Percentiles rank a stretch among this genome's conserved stretches.
Conservation (phyloP, 2,888 invertebrate genomes). For the Napeogenes inachia region DNA sequence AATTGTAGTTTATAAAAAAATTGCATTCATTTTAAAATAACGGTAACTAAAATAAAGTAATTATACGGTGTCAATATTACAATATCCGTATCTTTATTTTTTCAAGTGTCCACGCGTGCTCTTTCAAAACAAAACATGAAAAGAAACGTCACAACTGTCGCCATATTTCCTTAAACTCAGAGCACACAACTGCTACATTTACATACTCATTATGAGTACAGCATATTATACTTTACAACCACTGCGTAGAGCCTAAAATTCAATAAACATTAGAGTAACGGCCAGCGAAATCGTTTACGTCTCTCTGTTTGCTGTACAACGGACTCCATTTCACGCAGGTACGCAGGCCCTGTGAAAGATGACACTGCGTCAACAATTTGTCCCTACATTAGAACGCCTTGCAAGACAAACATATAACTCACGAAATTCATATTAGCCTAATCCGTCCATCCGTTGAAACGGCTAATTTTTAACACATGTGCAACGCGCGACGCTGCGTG, state of each 20-base stretch:
- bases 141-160: constrained; percentile 56
- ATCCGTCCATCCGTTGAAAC: constrained; percentile 65
- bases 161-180: constrained; percentile 59
- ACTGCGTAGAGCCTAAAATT: constrained; percentile 39
- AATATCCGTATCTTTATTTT: constrained; percentile 45
- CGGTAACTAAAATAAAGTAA: constrained; percentile 15
- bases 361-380: constrained; percentile 75
- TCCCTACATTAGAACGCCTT: constrained; percentile 62
- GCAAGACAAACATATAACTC: constrained; percentile 69
- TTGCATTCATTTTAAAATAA: neutral
- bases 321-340: constrained; percentile 58
- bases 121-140: constrained; percentile 56
- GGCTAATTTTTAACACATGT: constrained; percentile 70
- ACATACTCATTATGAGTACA: neutral
- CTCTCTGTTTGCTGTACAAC: constrained; percentile 37
- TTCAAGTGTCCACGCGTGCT: constrained; percentile 65
- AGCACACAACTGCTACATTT: constrained; percentile 43
- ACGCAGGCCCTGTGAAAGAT: constrained; percentile 67
- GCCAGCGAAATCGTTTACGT: constrained; percentile 29
- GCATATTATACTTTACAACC: constrained; percentile 26
- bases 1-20: neutral
- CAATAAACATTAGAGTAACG: constrained; percentile 17
- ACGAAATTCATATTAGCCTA: constrained; percentile 71
- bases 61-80: constrained; percentile 28
- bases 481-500: constrained; percentile 22